Base-by-base conservation (phyloP, 2,797 vertebrate genomes). In the Myotis vivesi region DNA sequence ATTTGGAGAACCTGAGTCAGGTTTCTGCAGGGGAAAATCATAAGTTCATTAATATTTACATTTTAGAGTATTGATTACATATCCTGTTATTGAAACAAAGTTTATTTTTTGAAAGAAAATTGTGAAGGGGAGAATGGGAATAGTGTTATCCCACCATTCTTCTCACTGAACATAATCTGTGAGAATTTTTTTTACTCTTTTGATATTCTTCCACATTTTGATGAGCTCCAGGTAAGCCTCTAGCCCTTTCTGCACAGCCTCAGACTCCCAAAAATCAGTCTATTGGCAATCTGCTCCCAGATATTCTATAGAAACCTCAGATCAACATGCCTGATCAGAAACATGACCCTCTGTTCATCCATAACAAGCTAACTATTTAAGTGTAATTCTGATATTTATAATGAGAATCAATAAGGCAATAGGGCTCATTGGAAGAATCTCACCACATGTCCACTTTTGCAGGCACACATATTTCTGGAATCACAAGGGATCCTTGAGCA, bases 41-140 rank as follows among this genome's bases (percentile, higher is more conserved):
- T 81, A 89, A 95, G 33, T 77, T 96, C 64, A 86, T 90, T 96
- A 87, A 90, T 41, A 41, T 41, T 6, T 41, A 41, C 38, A 41
- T 41, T 41, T 41, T 41, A 87, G 81, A 89, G 44, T 94, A 57
- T 93, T 96, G 95, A 93, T 94, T 93, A 96, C 94, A 75, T 85
- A 85, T 41, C 80, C 51, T 94, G 73, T 89, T 69, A 77, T 25
- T 75, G 77, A 94, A 95, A 85, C 76, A 76, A 71, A 89, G 72
- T 89, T 95, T 69, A 69, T 73, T 51, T 95, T 94, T 89, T 68
- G 16, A 81, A 87, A 64, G 76, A 53, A 87, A 92, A 68, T 77
- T 82, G 49, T 62, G 59, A 62, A 62, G 59, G 28, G 59, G 59
- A 62, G 59, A 30, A 62, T 28, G 57, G 25, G 57, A 59, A 59